Evolutionary conservation across 2,113 vertebrate genomes (phyloP).

Genomic region (Naja naja): DNA sequence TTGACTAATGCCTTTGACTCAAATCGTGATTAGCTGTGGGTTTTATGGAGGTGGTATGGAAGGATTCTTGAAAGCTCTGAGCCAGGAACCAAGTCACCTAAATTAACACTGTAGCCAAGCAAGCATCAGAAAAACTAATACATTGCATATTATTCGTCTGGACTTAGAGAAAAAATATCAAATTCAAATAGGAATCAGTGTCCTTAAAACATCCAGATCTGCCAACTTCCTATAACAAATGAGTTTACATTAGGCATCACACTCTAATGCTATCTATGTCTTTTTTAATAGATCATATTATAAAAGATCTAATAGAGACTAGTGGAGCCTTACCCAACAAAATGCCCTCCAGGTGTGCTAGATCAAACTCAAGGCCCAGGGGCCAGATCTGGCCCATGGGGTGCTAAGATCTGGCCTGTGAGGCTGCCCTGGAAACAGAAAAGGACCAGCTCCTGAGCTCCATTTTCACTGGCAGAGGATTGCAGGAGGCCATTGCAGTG

Average conservation of each 20-base stretch:
- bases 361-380: background rate
- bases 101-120: background rate
- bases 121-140: fast-evolving
- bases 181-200: background rate
- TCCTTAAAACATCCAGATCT: background rate
- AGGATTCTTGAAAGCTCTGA: background rate
- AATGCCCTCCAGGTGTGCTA: background rate
- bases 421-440: too few species aligned
- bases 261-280: background rate
- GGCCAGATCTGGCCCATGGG: too few species aligned
- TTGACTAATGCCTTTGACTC: background rate
- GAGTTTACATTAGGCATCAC: background rate
- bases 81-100: background rate
- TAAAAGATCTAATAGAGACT: fast-evolving
- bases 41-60: background rate
- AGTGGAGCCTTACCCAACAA: background rate
- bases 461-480: too few species aligned
- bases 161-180: background rate
- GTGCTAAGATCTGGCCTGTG: too few species aligned
- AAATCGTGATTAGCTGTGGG: fast-evolving
- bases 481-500: too few species aligned
- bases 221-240: background rate
- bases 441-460: too few species aligned
- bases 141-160: fast-evolving
- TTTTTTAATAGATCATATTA: background rate